Base-by-base conservation (phyloP, 2,888 invertebrate genomes). In the Argynnis bischoffii region DNA sequence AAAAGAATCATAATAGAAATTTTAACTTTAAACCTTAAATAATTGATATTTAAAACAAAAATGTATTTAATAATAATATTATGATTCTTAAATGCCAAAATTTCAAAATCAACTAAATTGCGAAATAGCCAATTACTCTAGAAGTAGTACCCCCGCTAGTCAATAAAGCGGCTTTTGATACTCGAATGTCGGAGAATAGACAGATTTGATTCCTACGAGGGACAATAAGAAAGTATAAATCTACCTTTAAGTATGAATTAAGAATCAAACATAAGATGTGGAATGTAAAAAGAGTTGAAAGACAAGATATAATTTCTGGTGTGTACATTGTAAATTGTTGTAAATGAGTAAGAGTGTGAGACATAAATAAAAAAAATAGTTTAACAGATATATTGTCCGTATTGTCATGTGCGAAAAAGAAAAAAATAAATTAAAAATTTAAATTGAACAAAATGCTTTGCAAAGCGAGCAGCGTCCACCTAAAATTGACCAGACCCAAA, bases 391-490 rank as follows among this genome's bases (percentile, higher is more conserved):
- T 60, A 69, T 81, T 79, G 78, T 82, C 79, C 80, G 82, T 84
- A 70, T 72, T 73, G 74, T 74, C 72, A 63, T 63, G 70, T 72
- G 67, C 67, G 56, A 47, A 65, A 55, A 64, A 67, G 64, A 53
- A 60, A 21, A 53, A 60, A 67, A 63, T 59, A 79, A 78, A 80
- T 81, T 81, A 80, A 80, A 76, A 82, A 53, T 61, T 61, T 41
- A 84, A 79, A 76, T 69, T 74, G 83, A 83, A 84, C 81, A 89
- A 87, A 90, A 91, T 89, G 90, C 89, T 90, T 90, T 88, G 90
- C 90, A 88, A 90, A 92, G 92, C 92, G 88, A 90, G 88, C 88
- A 91, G 89, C 87, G 87, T 88, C 90, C 90, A 88, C 89, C 90
- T 90, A 90, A 87, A 87, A 87, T 81, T 83, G 88, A 86, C 87